Conservation (phyloP, 2,113 vertebrate genomes). For the Scartelaos histophorus region DNA sequence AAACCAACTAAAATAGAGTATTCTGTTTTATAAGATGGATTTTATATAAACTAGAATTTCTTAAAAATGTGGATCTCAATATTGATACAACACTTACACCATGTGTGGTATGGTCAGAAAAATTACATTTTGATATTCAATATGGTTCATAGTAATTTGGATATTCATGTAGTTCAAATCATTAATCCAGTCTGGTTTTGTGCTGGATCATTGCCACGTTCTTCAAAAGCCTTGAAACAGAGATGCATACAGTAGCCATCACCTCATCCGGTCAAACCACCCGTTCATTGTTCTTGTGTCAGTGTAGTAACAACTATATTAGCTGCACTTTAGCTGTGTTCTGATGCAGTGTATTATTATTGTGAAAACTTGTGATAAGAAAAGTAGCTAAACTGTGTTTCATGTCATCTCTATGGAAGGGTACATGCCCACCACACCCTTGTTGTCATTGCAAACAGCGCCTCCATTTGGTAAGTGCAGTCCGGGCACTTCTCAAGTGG, state of each 20-base stretch:
- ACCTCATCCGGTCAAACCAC: slow-evolving; percentile 50
- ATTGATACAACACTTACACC: slow-evolving; percentile 27
- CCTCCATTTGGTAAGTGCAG: slow-evolving; percentile 41
- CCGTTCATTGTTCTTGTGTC: slow-evolving; percentile 49
- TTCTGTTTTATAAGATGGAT: neutral
- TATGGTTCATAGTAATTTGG: slow-evolving; percentile 31
- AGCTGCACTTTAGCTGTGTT: slow-evolving; percentile 22
- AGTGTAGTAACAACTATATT: slow-evolving; percentile 10
- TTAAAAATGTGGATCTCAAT: neutral
- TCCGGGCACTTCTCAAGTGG: slow-evolving; percentile 48
- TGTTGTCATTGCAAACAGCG: slow-evolving; percentile 18
- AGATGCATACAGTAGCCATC: slow-evolving; percentile 78
- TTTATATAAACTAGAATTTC: neutral
- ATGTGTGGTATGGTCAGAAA: neutral
- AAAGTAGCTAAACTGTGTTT: slow-evolving; percentile 27
- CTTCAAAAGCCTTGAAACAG: slow-evolving; percentile 59
- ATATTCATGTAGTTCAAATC: slow-evolving; percentile 47
- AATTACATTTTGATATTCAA: neutral
- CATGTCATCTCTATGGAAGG: slow-evolving; percentile 14
- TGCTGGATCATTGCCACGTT: slow-evolving; percentile 21
- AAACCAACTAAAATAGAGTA: slow-evolving; percentile 14
- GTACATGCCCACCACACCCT: slow-evolving; percentile 9
- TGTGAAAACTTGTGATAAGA: slow-evolving; percentile 32
- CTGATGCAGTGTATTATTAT: slow-evolving; percentile 13
- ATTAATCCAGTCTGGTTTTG: slow-evolving; percentile 8